Evolutionary conservation across 2,888 invertebrate species (phyloP).

Genomic region (Drosophila macrospina): DNA sequence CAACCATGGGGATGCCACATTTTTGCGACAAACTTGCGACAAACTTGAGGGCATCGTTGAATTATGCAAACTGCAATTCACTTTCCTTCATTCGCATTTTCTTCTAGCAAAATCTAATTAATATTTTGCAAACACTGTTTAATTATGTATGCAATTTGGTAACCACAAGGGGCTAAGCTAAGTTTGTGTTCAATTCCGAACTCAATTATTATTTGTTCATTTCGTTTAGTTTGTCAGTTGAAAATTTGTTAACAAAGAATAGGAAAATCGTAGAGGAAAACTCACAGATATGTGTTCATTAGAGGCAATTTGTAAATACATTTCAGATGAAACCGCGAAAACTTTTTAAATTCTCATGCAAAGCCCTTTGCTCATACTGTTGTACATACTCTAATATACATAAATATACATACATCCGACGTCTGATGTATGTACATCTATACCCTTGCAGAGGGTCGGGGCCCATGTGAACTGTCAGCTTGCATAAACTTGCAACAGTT

Average conservation of each 20-base stretch:
- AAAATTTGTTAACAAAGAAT: background rate
- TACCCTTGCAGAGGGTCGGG: constrained; percentile 10
- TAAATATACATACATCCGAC: too few relatives aligned
- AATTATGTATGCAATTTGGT: constrained; percentile 5
- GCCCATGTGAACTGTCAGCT: background rate
- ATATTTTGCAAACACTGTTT: constrained; percentile 2
- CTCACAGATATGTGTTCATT: constrained; percentile 53
- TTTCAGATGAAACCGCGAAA: constrained; percentile 52
- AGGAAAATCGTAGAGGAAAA: constrained; percentile 15
- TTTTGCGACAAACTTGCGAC: constrained; percentile 3
- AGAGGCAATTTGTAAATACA: constrained; percentile 41
- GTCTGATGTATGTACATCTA: background rate
- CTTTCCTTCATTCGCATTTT: background rate
- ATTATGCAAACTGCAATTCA: constrained; percentile 11
- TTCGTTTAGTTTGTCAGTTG: background rate
- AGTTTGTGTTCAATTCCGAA: background rate
- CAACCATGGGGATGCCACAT: background rate
- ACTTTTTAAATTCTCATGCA: constrained; percentile 20
- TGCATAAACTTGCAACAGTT: background rate
- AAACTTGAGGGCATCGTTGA: background rate
- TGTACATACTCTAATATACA: constrained; percentile 7
- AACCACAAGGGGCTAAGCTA: background rate
- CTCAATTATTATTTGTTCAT: background rate
- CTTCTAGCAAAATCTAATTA: background rate
- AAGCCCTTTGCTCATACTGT: constrained; percentile 9